Base-by-base conservation (phyloP, 2,888 invertebrate species). In the Malthinus seriepunctatus region DNA sequence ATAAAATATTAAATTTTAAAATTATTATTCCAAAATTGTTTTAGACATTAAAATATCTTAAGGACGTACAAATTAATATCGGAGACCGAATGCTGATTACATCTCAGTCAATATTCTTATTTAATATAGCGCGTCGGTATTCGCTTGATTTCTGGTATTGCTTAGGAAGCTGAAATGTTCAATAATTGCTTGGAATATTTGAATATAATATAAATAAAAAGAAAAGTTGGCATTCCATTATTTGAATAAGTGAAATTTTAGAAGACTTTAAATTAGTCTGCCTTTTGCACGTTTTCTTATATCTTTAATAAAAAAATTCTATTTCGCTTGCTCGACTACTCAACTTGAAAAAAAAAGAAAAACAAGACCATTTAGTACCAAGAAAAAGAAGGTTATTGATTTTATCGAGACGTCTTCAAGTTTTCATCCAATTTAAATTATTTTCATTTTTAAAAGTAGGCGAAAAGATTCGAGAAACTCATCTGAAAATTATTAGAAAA, bases 1-100 rank as follows among this genome's bases (percentile, higher is more conserved):
- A 2, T 23, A 23, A 23, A 23, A 23, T 23, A 23, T 23, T 23
- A 23, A 42, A 38, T n/a, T 15, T 42, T 15, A 42, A 42, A 42
- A 15, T 15, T n/a, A 42, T 14, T 15, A 42, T 42, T 56, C 46
- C 51, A 33, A 55, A 60, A 51, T 45, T 60, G 46, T 38, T 31
- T 44, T 48, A 45, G 32, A 14, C 39, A 42, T 32, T 38, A 15
- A 23, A 14, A 15, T 23, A n/a, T 42, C 8, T 42, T n/a, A 32
- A 37, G 12, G 50, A 10, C 31, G 61, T 42, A 53, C 56, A 57
- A 61, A 61, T 61, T 61, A 61, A 61, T 57, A 57, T 53, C 50
- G 53, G 37, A 39, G 42, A 44, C 55, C 50, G 61, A 61, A 61
- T 61, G 54, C 57, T 56, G 61, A 61, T 61, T 53, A 57, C 56